These are phyloP conservation scores for Mionectes macconnelli DNA, from an alignment of 2,113 vertebrate genomes.

Conservation along the genomic window DNA sequence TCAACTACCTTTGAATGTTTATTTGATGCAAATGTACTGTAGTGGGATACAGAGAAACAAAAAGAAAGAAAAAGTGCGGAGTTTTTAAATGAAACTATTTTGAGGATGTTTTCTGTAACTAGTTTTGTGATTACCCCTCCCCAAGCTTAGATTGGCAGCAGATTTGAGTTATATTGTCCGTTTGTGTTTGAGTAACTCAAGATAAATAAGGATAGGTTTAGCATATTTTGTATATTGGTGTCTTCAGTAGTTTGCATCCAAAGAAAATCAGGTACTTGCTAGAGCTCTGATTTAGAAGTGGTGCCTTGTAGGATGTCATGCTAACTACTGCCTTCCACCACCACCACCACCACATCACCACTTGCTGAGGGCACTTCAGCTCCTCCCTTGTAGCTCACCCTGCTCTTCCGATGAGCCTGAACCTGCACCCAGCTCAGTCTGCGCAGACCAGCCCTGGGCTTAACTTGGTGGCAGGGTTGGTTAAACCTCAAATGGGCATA, in stretches of 20 bases:
- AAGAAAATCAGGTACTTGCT: not conserved
- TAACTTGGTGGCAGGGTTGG: not conserved
- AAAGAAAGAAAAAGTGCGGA: fast-evolving
- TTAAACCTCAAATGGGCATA: not conserved
- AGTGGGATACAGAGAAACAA: not conserved
- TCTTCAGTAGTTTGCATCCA: not conserved
- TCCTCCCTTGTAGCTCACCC: not conserved
- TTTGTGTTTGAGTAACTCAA: not conserved
- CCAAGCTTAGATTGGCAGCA: not conserved
- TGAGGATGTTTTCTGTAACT: not conserved
- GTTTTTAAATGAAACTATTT: not conserved
- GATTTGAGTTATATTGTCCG: not conserved
- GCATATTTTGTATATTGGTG: not conserved
- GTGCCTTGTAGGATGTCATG: not conserved
- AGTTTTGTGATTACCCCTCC: not conserved
- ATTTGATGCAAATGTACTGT: not conserved
- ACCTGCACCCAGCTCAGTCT: not conserved
- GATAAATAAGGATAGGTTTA: not conserved
- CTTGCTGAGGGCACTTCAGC: not conserved
- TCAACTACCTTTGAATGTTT: not conserved
- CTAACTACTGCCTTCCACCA: not conserved
- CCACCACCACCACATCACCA: fast-evolving
- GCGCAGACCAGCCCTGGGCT: not conserved
- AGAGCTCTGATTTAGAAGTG: not conserved
- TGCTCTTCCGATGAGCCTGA: not conserved